These are phyloP conservation scores for Catagonus wagneri DNA, from an alignment of 2,113 vertebrate species.

Conservation along the genomic window DNA sequence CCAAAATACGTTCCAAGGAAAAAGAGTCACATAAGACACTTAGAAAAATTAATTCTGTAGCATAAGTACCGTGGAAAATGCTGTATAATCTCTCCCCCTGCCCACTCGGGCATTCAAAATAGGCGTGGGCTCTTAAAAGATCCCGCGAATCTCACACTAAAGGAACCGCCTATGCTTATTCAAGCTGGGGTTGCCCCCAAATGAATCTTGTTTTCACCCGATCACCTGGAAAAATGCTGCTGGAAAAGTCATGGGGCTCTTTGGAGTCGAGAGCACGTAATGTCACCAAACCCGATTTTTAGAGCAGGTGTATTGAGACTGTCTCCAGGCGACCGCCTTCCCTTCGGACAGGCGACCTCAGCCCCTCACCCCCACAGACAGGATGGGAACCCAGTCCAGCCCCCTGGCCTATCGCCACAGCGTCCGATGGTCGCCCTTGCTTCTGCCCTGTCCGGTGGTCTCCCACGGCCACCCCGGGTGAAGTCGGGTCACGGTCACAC, in stretches of 20 bases:
- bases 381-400: background rate
- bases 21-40: background rate
- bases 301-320: background rate
- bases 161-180: background rate
- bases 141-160: background rate
- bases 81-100: background rate
- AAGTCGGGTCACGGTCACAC: background rate
- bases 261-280: rapidly evolving
- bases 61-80: background rate
- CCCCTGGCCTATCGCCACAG: rapidly evolving
- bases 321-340: background rate
- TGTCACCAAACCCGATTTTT: background rate
- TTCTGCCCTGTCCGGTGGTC: background rate
- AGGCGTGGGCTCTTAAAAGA: background rate
- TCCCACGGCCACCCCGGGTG: rapidly evolving
- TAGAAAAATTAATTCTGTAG: background rate
- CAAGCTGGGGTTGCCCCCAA: background rate
- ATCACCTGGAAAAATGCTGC: background rate
- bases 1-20: background rate
- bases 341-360: background rate
- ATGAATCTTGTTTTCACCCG: background rate
- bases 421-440: too few relatives aligned
- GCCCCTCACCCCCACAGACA: too few relatives aligned
- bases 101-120: background rate
- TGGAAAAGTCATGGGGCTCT: background rate